These are phyloP conservation scores for Grantiella picta DNA, from an alignment of 2,113 vertebrate genomes.

Conservation along the genomic window DNA sequence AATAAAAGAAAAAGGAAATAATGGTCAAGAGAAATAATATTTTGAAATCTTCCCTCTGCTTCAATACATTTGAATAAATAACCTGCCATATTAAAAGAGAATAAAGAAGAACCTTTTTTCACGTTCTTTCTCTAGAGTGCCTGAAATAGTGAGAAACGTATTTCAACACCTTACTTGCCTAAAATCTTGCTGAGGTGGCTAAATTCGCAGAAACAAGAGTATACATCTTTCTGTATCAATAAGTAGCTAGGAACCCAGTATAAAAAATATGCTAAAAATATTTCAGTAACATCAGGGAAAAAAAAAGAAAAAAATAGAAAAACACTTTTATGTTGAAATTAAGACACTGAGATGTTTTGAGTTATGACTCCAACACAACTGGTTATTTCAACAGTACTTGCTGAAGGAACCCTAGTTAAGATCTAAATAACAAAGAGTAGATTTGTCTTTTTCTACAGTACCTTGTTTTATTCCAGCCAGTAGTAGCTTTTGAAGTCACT, in stretches of 20 bases:
- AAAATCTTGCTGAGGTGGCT: not conserved
- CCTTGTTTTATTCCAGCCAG: not conserved
- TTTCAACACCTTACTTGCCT: not conserved
- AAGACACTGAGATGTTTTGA: not conserved
- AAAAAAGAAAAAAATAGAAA: not conserved
- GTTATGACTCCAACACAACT: not conserved
- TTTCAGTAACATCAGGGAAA: not conserved
- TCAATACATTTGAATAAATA: not conserved
- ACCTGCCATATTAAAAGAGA: not conserved
- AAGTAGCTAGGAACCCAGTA: not conserved
- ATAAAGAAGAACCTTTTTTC: not conserved
- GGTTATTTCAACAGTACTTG: not conserved
- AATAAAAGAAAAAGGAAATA: conserved; percentile 55
- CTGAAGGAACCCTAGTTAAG: not conserved
- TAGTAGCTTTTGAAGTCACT: not conserved
- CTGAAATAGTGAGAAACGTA: not conserved
- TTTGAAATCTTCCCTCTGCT: not conserved
- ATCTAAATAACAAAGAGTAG: not conserved
- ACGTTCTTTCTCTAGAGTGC: not conserved
- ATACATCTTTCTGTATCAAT: not conserved
- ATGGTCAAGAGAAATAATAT: conserved; percentile 18
- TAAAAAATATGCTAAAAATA: not conserved
- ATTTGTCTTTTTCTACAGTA: not conserved
- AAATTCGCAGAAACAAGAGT: not conserved
- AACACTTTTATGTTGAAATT: not conserved